Percentiles rank a stretch among this genome's conserved stretches.
Conservation (phyloP, 2,797 vertebrate species). For the Myotis findleyi region DNA sequence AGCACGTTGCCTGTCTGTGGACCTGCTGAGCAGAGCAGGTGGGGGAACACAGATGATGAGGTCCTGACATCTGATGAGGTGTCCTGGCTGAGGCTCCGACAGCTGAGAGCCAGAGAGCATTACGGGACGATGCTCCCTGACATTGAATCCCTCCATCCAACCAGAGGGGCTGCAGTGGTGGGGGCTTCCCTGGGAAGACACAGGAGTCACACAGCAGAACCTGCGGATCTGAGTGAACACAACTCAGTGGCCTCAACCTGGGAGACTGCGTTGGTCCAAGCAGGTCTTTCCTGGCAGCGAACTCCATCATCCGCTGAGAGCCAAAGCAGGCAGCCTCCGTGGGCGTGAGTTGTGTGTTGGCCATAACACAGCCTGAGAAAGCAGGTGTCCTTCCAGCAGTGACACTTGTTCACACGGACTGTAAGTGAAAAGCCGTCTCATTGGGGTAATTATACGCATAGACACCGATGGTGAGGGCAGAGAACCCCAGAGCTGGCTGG, state of each 20-base stretch:
- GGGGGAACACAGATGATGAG: neutral
- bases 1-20: neutral
- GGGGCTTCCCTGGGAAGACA: neutral
- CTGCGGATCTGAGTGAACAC: neutral
- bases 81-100: neutral
- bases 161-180: neutral
- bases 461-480: neutral
- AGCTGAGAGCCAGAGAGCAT: neutral
- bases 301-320: neutral
- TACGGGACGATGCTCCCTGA: neutral
- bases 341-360: fast-evolving
- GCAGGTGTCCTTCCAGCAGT: neutral
- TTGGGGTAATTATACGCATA: neutral
- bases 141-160: neutral
- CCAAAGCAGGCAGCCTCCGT: neutral
- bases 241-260: neutral
- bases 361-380: neutral
- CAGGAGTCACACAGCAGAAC: neutral
- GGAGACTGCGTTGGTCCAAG: neutral
- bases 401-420: conserved; percentile 25
- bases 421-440: neutral
- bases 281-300: neutral
- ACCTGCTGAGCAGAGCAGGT: neutral
- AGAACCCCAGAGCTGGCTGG: neutral
- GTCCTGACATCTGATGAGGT: too few relatives aligned